Conservation (phyloP, 2,888 invertebrate genomes). For the Cantharis nigra region DNA sequence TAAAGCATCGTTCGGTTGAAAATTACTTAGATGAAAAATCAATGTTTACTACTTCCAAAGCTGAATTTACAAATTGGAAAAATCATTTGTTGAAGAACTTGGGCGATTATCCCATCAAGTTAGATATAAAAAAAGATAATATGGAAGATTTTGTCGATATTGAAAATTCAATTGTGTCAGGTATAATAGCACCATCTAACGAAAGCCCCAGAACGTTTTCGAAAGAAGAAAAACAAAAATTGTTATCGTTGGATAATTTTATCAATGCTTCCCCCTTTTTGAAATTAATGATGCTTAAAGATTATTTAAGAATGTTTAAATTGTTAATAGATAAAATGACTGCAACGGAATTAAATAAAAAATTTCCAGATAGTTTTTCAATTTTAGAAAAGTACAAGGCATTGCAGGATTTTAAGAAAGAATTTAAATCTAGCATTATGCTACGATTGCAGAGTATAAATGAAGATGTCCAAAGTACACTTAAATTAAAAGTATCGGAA, state of each 20-base stretch:
- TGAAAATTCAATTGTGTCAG: slow-evolving; percentile 44
- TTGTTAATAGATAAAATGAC: slow-evolving; percentile 34
- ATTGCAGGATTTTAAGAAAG: slow-evolving; percentile 43
- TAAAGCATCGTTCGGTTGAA: slow-evolving; percentile 33
- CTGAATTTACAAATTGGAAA: slow-evolving; percentile 16
- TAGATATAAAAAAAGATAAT: slow-evolving; percentile 35
- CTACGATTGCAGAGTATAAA: slow-evolving; percentile 3
- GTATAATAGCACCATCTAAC: slow-evolving; percentile 39
- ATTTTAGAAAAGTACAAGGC: slow-evolving; percentile 43
- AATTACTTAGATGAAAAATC: slow-evolving; percentile 29
- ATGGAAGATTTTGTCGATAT: slow-evolving; percentile 45
- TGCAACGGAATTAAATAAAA: slow-evolving; percentile 32
- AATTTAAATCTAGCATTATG: slow-evolving; percentile 16
- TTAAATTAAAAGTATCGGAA: slow-evolving; percentile 7
- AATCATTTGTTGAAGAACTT: slow-evolving; percentile 5
- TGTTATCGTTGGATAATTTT: slow-evolving; percentile 48
- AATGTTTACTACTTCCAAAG: background rate
- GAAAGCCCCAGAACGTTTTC: slow-evolving; percentile 34
- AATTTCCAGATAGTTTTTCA: slow-evolving; percentile 44
- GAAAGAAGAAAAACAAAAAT: slow-evolving; percentile 40
- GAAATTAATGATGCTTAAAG: slow-evolving; percentile 45
- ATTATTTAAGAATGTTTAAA: slow-evolving; percentile 44
- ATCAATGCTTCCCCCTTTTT: slow-evolving; percentile 47
- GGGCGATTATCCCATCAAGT: slow-evolving; percentile 10
- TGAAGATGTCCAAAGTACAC: background rate